Percentiles rank a stretch among this genome's conserved stretches.
phyloP scores from a whole-genome alignment of 2,797 vertebrate species.

The Acanthiza pusilla region DNA sequence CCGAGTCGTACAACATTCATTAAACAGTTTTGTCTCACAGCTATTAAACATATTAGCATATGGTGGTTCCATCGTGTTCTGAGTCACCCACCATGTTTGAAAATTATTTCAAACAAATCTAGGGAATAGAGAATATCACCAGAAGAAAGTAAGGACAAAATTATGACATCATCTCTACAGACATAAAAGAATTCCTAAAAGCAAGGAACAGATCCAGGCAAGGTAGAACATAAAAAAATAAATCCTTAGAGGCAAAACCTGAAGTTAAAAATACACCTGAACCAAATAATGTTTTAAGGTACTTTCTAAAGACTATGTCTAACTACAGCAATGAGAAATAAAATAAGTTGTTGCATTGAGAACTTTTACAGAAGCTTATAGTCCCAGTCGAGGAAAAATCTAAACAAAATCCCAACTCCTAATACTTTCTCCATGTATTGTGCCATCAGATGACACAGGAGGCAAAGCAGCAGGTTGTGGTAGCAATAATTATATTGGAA shows the following conservation, averaged over 20 bases:
- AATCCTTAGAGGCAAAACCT: background rate
- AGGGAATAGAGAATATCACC: background rate
- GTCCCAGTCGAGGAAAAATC: background rate
- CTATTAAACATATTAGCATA: background rate
- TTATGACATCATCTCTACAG: background rate
- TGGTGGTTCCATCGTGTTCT: background rate
- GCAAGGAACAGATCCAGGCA: background rate
- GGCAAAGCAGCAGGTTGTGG: background rate
- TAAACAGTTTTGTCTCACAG: background rate
- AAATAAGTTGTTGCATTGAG: background rate
- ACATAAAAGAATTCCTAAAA: background rate
- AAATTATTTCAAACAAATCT: background rate
- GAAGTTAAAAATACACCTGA: background rate
- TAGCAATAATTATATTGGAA: fast-evolving
- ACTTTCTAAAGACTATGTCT: background rate
- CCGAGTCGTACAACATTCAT: background rate
- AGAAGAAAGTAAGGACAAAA: background rate
- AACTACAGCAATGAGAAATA: background rate
- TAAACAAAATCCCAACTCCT: background rate
- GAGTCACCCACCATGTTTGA: background rate
- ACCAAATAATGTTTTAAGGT: background rate
- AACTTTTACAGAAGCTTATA: background rate
- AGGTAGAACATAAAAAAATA: background rate
- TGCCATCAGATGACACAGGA: background rate
- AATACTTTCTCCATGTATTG: fast-evolving